Base-by-base conservation (phyloP, 2,797 vertebrate species). In the Selene dorsalis region DNA sequence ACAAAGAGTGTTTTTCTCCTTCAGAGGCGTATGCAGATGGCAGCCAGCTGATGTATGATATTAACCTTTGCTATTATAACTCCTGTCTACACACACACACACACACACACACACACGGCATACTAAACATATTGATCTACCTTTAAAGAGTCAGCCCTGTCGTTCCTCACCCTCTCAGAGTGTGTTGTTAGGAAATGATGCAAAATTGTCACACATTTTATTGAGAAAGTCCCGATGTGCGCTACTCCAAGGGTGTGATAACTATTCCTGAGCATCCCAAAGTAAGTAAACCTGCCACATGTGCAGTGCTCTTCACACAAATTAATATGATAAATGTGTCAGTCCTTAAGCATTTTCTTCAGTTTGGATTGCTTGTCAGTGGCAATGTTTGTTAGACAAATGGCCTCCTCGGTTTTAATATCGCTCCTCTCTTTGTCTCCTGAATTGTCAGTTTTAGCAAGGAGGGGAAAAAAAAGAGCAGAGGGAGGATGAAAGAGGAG, bases 1-100 rank as follows among this genome's bases (percentile, higher is more conserved):
- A 86, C 70, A 85, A 81, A 83, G 80, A 85, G 74, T 72, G 77
- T 79, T 81, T 87, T 82, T 90, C 84, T 89, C 77, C 66, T 77
- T 80, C 39, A 61, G 74, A 88, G 73, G 69, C 13, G 17, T 79
- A 84, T 90, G 88, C 88, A 90, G 87, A 92, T 87, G 85, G 79
- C 72, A 84, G 88, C 79, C 72, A 84, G 88, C 79, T 92, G 89
- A 93, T 92, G 83, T 92, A 91, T 89, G 87, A 89, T 88, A 89
- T 91, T 93, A 92, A 93, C 91, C 91, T 93, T 93, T 93, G 87
- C 88, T 89, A 77, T 89, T 81, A 77, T 84, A 87, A 82, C 84
- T 85, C 82, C 86, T 84, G 79, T 88, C 84, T 86, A 62, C 81
- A 43, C 60, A 58, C 48, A 45, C 55, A 24, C 35, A 60, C 65